Base-by-base conservation (phyloP, 2,888 invertebrate genomes). In the Abscondita cerata region DNA sequence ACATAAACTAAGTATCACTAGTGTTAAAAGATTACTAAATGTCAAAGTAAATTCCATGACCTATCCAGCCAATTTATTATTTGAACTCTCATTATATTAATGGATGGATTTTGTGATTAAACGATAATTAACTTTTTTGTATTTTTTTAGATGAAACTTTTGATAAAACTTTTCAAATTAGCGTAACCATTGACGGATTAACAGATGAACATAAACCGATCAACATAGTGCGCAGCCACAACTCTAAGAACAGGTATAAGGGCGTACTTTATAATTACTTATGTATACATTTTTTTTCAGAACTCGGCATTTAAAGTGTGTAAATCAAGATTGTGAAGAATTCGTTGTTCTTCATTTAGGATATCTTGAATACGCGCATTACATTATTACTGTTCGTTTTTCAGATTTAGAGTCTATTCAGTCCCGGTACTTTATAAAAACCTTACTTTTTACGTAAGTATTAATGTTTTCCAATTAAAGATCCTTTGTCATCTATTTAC, bases 341-440 rank as follows among this genome's bases (percentile, higher is more conserved):
- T 89, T 97, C 67, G 91, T 93, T 67, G 86, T 95, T 0, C 82
- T 96, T 51, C 98, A 98, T 81, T 83, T 98, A 61, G 95, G 95
- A 15, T 93, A 91, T 68, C 82, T 97, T 38, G 93, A 95, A 75
- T 96, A 91, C 79, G 89, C 91, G 1, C 92, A 92, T 78, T 97
- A 97, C 78, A 87, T 93, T 52, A 87, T 97, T 53, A 92, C 91
- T 15, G 86, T 96, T 11, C 85, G 87, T 68, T 93, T 98, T 79
- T 89, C 90, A 75, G 95, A 93, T 11, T 84, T 98, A 62, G 90
- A 91, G 75, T 88, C 88, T 73, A 93, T 95, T 77, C 91, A 95
- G 80, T 88, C 90, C 70, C 87, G 92, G 69, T 95, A 95, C 78
- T 87, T 85, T 72, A 93, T 97, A 88, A 89, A 70, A 90, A 94